Base-by-base conservation (phyloP, 2,888 invertebrate species). In the Papilio demoleus region DNA sequence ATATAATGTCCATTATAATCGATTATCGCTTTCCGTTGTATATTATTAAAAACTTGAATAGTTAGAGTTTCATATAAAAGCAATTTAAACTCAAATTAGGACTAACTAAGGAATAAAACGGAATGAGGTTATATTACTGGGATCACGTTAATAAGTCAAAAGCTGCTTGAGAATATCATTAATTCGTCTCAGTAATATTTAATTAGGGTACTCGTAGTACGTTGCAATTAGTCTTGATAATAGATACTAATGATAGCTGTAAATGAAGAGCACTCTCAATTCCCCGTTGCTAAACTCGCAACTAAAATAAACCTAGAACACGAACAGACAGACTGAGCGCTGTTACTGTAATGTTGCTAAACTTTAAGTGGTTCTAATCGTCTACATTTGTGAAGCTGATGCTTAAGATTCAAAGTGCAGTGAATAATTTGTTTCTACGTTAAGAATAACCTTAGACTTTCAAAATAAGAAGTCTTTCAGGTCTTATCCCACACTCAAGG, bases 251-350 rank as follows among this genome's bases (percentile, higher is more conserved):
- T 27, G 27, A 27, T n/a, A 53, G 14, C 27, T 53, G 36, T 63
- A 50, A 63, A 63, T 63, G 63, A 8, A 47, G 47, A 63, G 63
- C 14, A 63, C 47, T 47, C 47, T 50, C 47, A 47, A 63, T 47
- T 63, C 63, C 47, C 36, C 14, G 22, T 47, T 50, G 63, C 63
- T 47, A 36, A 63, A 50, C 63, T 63, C 34, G 47, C 47, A 47
- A 34, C 47, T 36, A 36, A 63, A 63, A 63, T 45, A 45, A 4
- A 47, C 34, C 14, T 34, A 45, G 62, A 63, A 47, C 62, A 63
- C 62, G 62, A 47, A 63, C 42, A 45, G 42, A 47, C 62, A 62
- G 27, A 24, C 27, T 11, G 34, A 22, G 34, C 14, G 47, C 62
- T 63, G 34, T 47, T 50, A 47, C 34, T 22, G 34, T 34, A 47